Conservation (phyloP, 2,797 vertebrate genomes). For the Trichosurus vulpecula region DNA sequence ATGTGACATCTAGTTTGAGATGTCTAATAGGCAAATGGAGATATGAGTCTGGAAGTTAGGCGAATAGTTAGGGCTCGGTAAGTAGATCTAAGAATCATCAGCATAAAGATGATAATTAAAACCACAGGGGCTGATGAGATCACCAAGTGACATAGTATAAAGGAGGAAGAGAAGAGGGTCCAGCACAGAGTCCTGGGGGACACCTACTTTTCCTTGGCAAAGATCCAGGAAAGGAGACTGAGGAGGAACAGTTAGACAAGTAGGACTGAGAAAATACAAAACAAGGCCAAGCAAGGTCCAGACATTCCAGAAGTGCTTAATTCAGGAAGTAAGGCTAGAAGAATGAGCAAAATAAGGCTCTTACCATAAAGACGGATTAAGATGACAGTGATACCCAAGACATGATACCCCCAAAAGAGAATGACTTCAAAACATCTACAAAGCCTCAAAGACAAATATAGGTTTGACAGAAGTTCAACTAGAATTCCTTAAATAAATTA, state of each 20-base stretch:
- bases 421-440: not conserved
- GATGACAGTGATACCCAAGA: not conserved
- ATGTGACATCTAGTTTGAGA: not conserved
- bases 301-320: not conserved
- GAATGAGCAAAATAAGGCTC: not conserved
- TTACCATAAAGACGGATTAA: not conserved
- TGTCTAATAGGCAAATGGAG: not conserved
- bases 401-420: not conserved
- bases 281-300: not conserved
- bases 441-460: not conserved
- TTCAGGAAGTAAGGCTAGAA: not conserved
- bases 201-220: not conserved
- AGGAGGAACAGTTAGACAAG: not conserved
- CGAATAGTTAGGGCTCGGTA: not conserved
- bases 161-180: not conserved
- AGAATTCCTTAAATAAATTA: not conserved
- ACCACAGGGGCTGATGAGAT: not conserved
- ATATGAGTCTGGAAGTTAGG: not conserved
- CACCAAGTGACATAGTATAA: not conserved
- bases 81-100: not conserved
- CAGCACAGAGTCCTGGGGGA: not conserved
- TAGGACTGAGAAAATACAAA: not conserved
- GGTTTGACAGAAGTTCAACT: not conserved
- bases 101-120: not conserved
- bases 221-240: not conserved